Percentiles rank a stretch among this genome's conserved stretches.
Evolutionary conservation across 2,797 vertebrate genomes (phyloP).

Genomic region (Borostomias antarcticus): DNA sequence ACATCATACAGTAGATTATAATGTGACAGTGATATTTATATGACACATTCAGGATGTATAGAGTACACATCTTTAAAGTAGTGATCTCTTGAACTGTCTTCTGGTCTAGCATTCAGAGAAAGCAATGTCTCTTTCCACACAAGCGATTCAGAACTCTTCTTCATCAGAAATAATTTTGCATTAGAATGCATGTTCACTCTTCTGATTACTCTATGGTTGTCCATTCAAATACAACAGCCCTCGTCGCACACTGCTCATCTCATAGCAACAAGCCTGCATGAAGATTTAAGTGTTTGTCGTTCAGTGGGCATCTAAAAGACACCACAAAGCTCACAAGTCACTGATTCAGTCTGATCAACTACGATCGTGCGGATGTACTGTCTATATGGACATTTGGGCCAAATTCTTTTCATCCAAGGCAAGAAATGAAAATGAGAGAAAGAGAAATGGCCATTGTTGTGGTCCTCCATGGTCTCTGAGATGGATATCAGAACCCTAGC

Average conservation of each 20-base stretch:
- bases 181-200: constrained; percentile 60
- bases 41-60: constrained; percentile 44
- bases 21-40: constrained; percentile 11
- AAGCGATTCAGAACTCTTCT: constrained; percentile 47
- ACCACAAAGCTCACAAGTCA: neutral
- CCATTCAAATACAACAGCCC: constrained; percentile 33
- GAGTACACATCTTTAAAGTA: constrained; percentile 8
- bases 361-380: neutral
- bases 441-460: constrained; percentile 56
- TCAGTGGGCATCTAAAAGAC: neutral
- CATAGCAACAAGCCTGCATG: neutral
- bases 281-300: neutral
- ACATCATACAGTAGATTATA: constrained; percentile 10
- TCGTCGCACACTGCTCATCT: too few relatives aligned
- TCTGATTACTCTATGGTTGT: constrained; percentile 40
- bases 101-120: constrained; percentile 32
- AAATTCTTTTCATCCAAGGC: too few relatives aligned
- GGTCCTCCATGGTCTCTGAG: constrained; percentile 59
- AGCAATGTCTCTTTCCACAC: constrained; percentile 44
- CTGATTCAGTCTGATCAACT: neutral
- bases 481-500: constrained; percentile 72
- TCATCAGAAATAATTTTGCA: constrained; percentile 50
- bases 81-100: constrained; percentile 49
- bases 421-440: constrained; percentile 7
- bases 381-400: neutral